Evolutionary conservation across 2,888 invertebrate species (phyloP).

Genomic region (Andricus curvator): DNA sequence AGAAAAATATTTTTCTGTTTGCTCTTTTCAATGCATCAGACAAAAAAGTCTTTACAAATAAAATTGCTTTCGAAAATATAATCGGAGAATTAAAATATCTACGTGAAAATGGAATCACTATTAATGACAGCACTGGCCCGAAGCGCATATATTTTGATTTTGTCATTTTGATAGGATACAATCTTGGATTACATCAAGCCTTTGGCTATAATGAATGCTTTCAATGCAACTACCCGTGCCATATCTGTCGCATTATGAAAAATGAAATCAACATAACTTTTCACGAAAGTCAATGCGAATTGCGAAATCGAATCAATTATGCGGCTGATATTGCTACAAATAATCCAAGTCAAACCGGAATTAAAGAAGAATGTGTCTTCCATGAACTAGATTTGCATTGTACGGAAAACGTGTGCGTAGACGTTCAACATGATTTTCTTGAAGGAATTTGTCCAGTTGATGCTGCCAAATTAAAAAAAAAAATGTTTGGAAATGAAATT

Average conservation of each 20-base stretch:
- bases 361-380: no score
- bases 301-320: not conserved
- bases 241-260: conserved; percentile 6
- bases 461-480: not conserved
- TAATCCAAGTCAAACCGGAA: no score
- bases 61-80: not conserved
- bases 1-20: conserved; percentile 9
- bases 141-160: not conserved
- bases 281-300: not conserved
- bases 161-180: conserved; percentile 2
- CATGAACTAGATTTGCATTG: no score
- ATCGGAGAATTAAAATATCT: not conserved
- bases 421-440: not conserved
- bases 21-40: not conserved
- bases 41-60: conserved; percentile 1
- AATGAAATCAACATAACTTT: not conserved
- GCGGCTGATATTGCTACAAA: no score
- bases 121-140: not conserved
- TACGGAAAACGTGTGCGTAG: not conserved
- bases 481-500: no score
- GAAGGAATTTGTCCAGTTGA: conserved; percentile 55
- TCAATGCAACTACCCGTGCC: conserved; percentile 2
- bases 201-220: conserved; percentile 1
- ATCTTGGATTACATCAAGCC: not conserved
- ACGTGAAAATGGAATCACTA: not conserved